phyloP scores from a whole-genome alignment of 2,113 vertebrate genomes.

The Poeciliopsis prolifica region DNA sequence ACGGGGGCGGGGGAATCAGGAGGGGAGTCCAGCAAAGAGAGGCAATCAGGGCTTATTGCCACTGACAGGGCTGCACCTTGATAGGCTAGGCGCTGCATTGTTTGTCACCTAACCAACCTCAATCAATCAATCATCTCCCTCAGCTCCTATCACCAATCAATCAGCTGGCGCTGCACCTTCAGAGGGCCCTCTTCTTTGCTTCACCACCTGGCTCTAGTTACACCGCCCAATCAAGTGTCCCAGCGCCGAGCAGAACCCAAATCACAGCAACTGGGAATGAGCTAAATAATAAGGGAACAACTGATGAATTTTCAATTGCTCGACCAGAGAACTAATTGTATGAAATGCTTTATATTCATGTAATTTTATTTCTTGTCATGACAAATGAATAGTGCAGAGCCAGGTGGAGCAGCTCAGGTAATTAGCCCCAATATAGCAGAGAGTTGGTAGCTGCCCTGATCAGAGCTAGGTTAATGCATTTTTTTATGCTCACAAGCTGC shows the following conservation, averaged over 20 bases:
- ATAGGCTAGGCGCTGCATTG: slow-evolving; percentile 72
- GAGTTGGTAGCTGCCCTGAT: slow-evolving; percentile 30
- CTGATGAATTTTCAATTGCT: slow-evolving; percentile 52
- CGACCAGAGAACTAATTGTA: slow-evolving; percentile 40
- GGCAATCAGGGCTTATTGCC: slow-evolving; percentile 77
- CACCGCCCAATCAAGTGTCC: slow-evolving; percentile 64
- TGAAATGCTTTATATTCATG: slow-evolving; percentile 67
- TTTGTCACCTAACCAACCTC: slow-evolving; percentile 80
- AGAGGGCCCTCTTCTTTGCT: slow-evolving; percentile 39
- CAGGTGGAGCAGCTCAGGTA: slow-evolving; percentile 52
- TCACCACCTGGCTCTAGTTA: slow-evolving; percentile 58
- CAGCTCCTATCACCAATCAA: slow-evolving; percentile 71
- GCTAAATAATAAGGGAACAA: slow-evolving; percentile 58
- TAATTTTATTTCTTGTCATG: slow-evolving; percentile 37
- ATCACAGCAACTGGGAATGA: slow-evolving; percentile 44
- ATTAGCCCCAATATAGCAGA: slow-evolving; percentile 32
- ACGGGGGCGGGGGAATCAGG: not conserved
- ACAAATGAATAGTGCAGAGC: slow-evolving; percentile 50
- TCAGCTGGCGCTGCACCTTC: slow-evolving; percentile 60
- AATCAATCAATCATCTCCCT: slow-evolving; percentile 83
- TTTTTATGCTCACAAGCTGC: slow-evolving; percentile 40
- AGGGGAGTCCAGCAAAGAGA: slow-evolving; percentile 16
- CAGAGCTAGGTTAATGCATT: slow-evolving; percentile 25
- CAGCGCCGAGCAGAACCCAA: slow-evolving; percentile 38
- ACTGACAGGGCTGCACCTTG: slow-evolving; percentile 78